Percentiles rank a stretch among this genome's conserved stretches.
Conservation (phyloP, 1,140 invertebrate genomes). For the Neodiprion fabricii region DNA sequence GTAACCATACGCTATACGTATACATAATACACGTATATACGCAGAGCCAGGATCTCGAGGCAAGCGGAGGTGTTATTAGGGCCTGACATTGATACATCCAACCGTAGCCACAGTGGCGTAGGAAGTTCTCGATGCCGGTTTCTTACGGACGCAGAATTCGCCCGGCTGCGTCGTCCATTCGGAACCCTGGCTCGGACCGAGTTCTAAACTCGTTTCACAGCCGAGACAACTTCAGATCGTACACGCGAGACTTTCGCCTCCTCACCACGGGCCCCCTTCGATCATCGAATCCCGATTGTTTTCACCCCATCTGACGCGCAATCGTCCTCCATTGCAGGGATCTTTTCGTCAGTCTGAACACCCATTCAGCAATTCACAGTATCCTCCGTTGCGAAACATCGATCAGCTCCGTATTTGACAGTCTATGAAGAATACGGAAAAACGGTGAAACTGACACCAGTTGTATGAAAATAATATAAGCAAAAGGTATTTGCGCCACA, state of each 20-base stretch:
- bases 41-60: neutral
- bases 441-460: too few relatives aligned
- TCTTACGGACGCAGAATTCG: neutral
- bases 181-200: neutral
- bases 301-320: neutral
- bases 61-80: slow-evolving; percentile 52
- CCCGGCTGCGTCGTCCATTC: neutral
- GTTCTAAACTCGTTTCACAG: slow-evolving; percentile 4
- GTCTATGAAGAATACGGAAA: too few relatives aligned
- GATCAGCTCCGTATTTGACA: too few relatives aligned
- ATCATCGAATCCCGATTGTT: neutral
- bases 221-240: neutral
- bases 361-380: neutral
- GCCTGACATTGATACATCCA: slow-evolving; percentile 55
- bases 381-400: too few relatives aligned
- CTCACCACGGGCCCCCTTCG: neutral
- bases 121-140: neutral
- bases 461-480: too few relatives aligned
- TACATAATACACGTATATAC: neutral
- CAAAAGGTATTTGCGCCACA: too few relatives aligned
- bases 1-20: neutral
- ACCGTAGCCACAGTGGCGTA: slow-evolving; percentile 22
- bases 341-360: neutral
- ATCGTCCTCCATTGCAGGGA: neutral
- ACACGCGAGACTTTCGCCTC: neutral